Evolutionary conservation across 2,888 invertebrate species (phyloP), one percentile per base, ranked within the genome.

Genomic region (Cinara cedri): DNA sequence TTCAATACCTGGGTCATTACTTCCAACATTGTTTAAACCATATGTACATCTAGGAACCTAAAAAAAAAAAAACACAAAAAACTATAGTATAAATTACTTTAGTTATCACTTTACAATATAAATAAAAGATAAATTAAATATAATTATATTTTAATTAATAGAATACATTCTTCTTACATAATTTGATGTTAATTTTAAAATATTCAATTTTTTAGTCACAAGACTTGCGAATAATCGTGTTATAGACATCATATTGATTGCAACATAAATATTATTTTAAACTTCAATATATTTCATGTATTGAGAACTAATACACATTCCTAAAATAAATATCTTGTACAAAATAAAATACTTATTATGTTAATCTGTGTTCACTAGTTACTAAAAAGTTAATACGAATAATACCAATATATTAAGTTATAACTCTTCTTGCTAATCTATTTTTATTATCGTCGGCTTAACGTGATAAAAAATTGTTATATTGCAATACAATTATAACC

Each of bases 21-120:
- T 70, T 9, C 78, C 78, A 0, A 70, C 70, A 70, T 78, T 78
- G 21, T 78, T 78, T 46, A 78, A 78, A 9, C 78, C 78, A 51
- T 78, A 78, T 14, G 19, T 51, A 60, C 57, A 70, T 51, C 21
- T 70, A 24, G 46, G 70, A 42, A 70, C 34, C 60, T 78, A 42
- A 62, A 42, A 70, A 44, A 60, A n/a, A 51, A 51, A n/a, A n/a
- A n/a, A n/a, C n/a, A 62, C 26, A 14, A 3, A 14, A 10, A 68
- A 51, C 19, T 19, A 54, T 21, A 19, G 8, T 1, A 14, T 16
- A 14, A 14, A 66, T 21, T 21, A 66, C 16, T 24, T 14, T 16
- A 16, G 9, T 8, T 42, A 44, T 19, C 3, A 16, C 26, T 24
- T 1, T 51, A 21, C 19, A 14, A 16, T 34, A 55, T 9, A 44